phyloP scores from a whole-genome alignment of 1,140 invertebrate genomes.

The Pogonomyrmex barbatus region DNA sequence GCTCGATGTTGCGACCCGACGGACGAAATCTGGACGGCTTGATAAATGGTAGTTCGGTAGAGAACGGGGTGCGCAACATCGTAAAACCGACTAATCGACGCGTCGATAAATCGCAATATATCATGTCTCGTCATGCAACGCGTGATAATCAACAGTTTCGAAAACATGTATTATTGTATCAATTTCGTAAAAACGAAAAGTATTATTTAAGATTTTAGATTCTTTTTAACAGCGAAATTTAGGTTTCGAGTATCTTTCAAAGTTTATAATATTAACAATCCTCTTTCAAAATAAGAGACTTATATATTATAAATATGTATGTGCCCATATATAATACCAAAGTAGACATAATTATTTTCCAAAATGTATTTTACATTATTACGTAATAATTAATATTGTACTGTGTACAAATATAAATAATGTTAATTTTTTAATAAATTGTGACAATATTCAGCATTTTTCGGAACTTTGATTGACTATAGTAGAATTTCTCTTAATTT shows the following conservation, averaged over 20 bases:
- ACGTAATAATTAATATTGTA: not conserved
- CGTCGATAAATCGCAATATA: conserved; percentile 30
- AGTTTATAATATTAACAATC: conserved; percentile 1
- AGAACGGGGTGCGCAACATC: conserved; percentile 18
- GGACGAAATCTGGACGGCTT: conserved; percentile 34
- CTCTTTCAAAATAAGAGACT: not conserved
- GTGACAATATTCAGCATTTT: not conserved
- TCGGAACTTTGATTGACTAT: not conserved
- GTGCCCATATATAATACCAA: not conserved
- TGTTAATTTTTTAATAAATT: conserved; percentile 2
- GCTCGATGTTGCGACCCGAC: conserved; percentile 10
- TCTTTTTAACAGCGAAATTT: not conserved
- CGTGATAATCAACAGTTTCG: conserved; percentile 15
- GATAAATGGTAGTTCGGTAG: conserved; percentile 37
- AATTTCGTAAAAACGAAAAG: not conserved
- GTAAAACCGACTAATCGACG: conserved; percentile 47
- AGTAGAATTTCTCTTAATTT: not conserved
- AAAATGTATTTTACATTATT: not conserved
- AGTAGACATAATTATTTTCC: not conserved
- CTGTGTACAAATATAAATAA: not conserved
- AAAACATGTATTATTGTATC: conserved; percentile 9
- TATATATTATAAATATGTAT: conserved; percentile 8
- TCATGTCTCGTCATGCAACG: conserved; percentile 4
- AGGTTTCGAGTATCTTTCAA: not conserved
- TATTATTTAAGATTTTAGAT: not conserved